Base-by-base conservation (phyloP, 2,113 vertebrate genomes). In the Burhinus bistriatus region DNA sequence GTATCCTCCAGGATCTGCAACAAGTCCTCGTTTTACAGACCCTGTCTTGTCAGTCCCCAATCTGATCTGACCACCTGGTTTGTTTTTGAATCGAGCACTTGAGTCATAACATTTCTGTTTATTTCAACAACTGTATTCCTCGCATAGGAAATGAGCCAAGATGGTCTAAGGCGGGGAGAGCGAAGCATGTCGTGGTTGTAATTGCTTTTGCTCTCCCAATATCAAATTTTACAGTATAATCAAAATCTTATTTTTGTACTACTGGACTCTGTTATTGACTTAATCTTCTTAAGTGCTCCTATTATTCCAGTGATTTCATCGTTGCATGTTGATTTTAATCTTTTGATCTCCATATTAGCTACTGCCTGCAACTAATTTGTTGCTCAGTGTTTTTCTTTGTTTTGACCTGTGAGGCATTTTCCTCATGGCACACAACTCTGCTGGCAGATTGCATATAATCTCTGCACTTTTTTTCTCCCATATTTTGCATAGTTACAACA, bases 321-420 rank as follows among this genome's bases (percentile, higher is more conserved):
- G 93, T 97, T 97, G 90, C 97, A 95, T 97, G 96, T 98, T 98
- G 97, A 98, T 97, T 98, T 97, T 99, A 99, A 99, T 99, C 98
- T 97, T 96, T 97, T 93, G 95, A 98, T 98, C 98, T 98, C 93
- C 97, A 97, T 98, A 97, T 98, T 98, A 98, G 97, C 97, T 97
- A 97, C 98, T 97, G 98, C 98, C 98, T 98, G 97, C 92, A 97
- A 97, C 97, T 98, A 98, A 98, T 98, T 99, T 99, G 97, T 98
- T 98, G 98, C 98, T 98, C 97, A 97, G 96, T 96, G 97, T 97
- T 98, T 98, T 97, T 96, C 98, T 98, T 95, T 98, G 97, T 98
- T 97, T 98, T 98, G 98, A 98, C 98, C 97, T 97, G 97, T 95
- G 97, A 95, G 55, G 89, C 92, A 96, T 98, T 97, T 97, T 98